Evolutionary conservation across 2,888 invertebrate species (phyloP).

Genomic region (Agrochola macilenta): DNA sequence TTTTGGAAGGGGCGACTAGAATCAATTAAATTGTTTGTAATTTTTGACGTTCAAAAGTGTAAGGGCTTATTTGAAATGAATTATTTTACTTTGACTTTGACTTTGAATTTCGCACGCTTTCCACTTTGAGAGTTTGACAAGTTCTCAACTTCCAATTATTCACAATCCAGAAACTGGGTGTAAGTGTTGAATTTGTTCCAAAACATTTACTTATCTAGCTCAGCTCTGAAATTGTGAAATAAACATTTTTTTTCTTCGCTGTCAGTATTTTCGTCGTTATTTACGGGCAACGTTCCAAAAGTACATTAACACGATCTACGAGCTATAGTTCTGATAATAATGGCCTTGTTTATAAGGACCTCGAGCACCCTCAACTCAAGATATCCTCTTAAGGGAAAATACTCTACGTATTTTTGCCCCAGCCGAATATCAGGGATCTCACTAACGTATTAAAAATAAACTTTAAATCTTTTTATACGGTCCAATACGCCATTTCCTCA

Average conservation of each 20-base stretch:
- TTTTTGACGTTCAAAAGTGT: too few relatives aligned
- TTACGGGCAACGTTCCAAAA: conserved; percentile 75
- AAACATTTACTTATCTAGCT: conserved; percentile 17
- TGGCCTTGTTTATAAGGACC: conserved; percentile 84
- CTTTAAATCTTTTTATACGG: conserved; percentile 39
- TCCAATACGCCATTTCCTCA: conserved; percentile 56
- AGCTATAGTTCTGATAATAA: conserved; percentile 85
- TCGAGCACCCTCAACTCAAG: conserved; percentile 75
- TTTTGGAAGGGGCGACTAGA: too few relatives aligned
- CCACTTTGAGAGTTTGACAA: not conserved
- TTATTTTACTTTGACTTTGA: too few relatives aligned
- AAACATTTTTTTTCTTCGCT: conserved; percentile 33
- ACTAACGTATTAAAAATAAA: conserved; percentile 33
- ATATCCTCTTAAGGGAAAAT: conserved; percentile 71
- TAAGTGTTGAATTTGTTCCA: conserved; percentile 35
- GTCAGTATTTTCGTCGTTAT: conserved; percentile 67
- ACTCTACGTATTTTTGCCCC: conserved; percentile 65
- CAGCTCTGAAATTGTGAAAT: conserved; percentile 4
- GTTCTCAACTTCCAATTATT: not conserved
- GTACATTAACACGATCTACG: conserved; percentile 84
- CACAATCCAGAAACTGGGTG: not conserved
- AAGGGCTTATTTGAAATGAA: too few relatives aligned
- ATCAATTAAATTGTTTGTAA: too few relatives aligned
- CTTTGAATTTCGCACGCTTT: too few relatives aligned
- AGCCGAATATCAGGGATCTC: conserved; percentile 64